Evolutionary conservation across 2,888 invertebrate genomes (phyloP).

Genomic region (Brachyopa scutellaris): DNA sequence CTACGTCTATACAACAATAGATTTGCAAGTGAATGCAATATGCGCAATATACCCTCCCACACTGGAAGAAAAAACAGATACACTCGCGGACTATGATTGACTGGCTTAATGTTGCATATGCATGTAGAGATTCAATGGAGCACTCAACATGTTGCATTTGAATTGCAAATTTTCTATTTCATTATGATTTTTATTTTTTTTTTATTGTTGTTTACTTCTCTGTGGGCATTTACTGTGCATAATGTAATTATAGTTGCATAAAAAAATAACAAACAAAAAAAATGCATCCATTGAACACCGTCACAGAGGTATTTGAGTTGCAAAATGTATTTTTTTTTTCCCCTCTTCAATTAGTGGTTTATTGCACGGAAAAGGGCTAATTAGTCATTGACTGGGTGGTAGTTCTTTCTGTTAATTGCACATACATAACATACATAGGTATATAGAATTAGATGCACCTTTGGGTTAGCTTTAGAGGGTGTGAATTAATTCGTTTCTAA

Average conservation of each 20-base stretch:
- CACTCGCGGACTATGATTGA: slow-evolving; percentile 32
- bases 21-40: slow-evolving; percentile 5
- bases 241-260: slow-evolving; percentile 53
- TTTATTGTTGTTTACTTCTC: neutral
- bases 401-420: slow-evolving; percentile 37
- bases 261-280: slow-evolving; percentile 19
- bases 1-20: too few relatives aligned
- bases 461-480: neutral
- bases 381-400: slow-evolving; percentile 48
- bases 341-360: neutral
- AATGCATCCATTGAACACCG: slow-evolving; percentile 47
- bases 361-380: slow-evolving; percentile 21
- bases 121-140: slow-evolving; percentile 1
- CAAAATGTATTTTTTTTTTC: slow-evolving; percentile 10
- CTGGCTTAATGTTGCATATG: slow-evolving; percentile 39
- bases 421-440: too few relatives aligned
- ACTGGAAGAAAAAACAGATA: neutral
- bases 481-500: neutral
- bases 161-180: slow-evolving; percentile 61
- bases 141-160: slow-evolving; percentile 65
- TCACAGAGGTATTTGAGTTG: slow-evolving; percentile 8
- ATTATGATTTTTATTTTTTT: slow-evolving; percentile 28
- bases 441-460: neutral
- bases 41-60: too few relatives aligned
- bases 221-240: neutral